phyloP scores from a whole-genome alignment of 2,888 invertebrate species.

The Druceiella hillmani region DNA sequence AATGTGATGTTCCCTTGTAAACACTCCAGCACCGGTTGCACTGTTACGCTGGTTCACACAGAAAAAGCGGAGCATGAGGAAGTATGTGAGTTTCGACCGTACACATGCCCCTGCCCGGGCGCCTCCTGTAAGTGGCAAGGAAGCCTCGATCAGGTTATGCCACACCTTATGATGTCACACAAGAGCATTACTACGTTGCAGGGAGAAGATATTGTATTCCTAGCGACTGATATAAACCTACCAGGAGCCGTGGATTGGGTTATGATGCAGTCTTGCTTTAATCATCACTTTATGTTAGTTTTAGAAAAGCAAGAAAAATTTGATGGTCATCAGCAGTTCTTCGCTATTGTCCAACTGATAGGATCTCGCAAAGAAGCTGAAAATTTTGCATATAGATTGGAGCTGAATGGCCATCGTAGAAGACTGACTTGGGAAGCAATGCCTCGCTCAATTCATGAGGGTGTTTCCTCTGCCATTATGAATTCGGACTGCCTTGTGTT shows the following conservation, averaged over 20 bases:
- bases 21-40: conserved; percentile 94
- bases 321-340: conserved; percentile 94
- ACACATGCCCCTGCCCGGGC: conserved; percentile 98
- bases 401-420: conserved; percentile 91
- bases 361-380: conserved; percentile 98
- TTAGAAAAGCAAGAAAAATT: conserved; percentile 97
- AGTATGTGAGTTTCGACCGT: conserved; percentile 96
- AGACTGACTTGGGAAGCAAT: conserved; percentile 99
- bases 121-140: conserved; percentile 99
- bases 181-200: conserved; percentile 98
- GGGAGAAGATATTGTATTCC: conserved; percentile 98
- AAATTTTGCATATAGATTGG: conserved; percentile 97
- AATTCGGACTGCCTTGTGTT: conserved; percentile 98
- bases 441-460: conserved; percentile 97
- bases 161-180: conserved; percentile 93
- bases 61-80: conserved; percentile 99
- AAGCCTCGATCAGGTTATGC: conserved; percentile 96
- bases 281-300: conserved; percentile 98
- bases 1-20: conserved; percentile 99
- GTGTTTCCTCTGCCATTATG: conserved; percentile 94
- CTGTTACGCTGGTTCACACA: conserved; percentile 87
- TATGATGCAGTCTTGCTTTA: conserved; percentile 99
- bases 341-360: conserved; percentile 98
- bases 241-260: conserved; percentile 99
- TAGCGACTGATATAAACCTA: conserved; percentile 98